A percentile compares a stretch with the other conserved stretches of the same genome.
Evolutionary conservation across 2,113 vertebrate genomes (phyloP).

Genomic region (Sinocyclocheilus grahami): DNA sequence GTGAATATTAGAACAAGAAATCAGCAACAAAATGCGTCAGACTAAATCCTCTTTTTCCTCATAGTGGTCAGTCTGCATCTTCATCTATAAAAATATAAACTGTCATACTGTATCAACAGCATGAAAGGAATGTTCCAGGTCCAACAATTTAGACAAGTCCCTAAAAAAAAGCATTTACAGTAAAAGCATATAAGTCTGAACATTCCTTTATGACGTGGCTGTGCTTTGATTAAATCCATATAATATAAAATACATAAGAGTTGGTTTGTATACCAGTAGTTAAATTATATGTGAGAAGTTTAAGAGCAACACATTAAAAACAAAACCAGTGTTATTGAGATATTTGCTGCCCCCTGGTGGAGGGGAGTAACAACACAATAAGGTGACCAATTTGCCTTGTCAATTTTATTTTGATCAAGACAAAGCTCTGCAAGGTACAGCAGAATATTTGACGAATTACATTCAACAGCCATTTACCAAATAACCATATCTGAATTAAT

Average conservation of each 20-base stretch:
- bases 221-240: not conserved
- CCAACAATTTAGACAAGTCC: not conserved
- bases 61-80: not conserved
- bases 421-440: not conserved
- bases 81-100: not conserved
- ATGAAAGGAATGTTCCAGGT: not conserved
- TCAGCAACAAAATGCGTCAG: not conserved
- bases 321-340: not conserved
- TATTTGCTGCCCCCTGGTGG: conserved; percentile 32
- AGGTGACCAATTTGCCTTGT: not conserved
- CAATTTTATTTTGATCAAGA: conserved; percentile 36
- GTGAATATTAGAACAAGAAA: not conserved
- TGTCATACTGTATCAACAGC: not conserved
- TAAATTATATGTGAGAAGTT: not conserved
- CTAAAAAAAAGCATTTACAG: not conserved
- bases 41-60: not conserved
- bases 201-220: not conserved
- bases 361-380: not conserved
- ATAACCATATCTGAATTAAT: not conserved
- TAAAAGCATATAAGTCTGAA: not conserved
- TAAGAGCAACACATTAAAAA: not conserved
- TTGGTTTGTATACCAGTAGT: not conserved
- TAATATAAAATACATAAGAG: not conserved
- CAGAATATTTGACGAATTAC: conserved; percentile 20
- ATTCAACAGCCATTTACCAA: conserved; percentile 17